Evolutionary conservation across 2,888 invertebrate species (phyloP).

Genomic region (Elmis aenea): DNA sequence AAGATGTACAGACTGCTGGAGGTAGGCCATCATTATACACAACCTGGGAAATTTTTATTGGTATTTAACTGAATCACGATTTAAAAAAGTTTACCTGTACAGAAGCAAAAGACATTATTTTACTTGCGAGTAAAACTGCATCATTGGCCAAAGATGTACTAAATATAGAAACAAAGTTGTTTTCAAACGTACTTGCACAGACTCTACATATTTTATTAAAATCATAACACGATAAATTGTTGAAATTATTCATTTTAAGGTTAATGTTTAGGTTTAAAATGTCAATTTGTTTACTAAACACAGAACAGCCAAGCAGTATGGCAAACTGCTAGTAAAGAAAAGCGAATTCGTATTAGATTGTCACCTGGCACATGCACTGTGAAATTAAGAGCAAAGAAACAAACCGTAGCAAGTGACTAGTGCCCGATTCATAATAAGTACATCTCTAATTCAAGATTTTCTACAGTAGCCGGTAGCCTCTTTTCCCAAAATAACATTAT

Average conservation of each 20-base stretch:
- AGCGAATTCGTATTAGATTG: too few relatives aligned
- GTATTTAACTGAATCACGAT: constrained; percentile 1
- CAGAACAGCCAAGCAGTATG: too few relatives aligned
- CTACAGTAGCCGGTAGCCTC: too few relatives aligned
- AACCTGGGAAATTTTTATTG: constrained; percentile 18
- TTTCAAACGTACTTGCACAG: constrained; percentile 23
- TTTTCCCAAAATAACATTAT: too few relatives aligned
- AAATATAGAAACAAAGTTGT: constrained; percentile 22
- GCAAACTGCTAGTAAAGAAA: too few relatives aligned
- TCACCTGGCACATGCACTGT: too few relatives aligned
- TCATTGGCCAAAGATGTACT: constrained; percentile 8
- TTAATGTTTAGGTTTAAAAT: too few relatives aligned
- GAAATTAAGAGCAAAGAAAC: too few relatives aligned
- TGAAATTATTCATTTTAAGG: constrained; percentile 14
- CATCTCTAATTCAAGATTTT: too few relatives aligned
- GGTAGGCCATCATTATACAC: constrained; percentile 27
- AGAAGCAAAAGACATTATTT: constrained; percentile 27
- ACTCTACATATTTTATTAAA: constrained; percentile 27
- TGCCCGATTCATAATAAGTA: too few relatives aligned
- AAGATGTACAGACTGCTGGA: constrained; percentile 21
- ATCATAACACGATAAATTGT: constrained; percentile 11
- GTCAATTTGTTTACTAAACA: too few relatives aligned
- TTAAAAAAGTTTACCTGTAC: constrained; percentile 29
- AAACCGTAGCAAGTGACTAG: too few relatives aligned
- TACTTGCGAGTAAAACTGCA: constrained; percentile 16